Conservation (phyloP, 2,888 invertebrate genomes). For the Acholoe squamosa region DNA sequence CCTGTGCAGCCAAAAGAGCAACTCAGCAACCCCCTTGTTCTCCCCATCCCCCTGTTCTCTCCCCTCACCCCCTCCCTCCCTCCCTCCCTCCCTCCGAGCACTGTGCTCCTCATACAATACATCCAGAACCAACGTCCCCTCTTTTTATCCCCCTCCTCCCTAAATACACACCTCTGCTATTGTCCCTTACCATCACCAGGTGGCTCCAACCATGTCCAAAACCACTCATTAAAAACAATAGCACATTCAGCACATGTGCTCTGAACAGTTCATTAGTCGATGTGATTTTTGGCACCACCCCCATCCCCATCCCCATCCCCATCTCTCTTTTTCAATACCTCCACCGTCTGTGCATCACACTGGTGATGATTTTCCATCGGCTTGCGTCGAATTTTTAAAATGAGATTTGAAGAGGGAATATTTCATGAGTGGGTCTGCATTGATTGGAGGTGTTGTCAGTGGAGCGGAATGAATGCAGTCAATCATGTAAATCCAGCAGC, state of each 20-base stretch:
- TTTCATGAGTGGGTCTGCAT: constrained; percentile 4
- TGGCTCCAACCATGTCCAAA: constrained; percentile 13
- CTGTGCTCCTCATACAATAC: no score
- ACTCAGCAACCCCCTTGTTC: neutral
- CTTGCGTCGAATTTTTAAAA: neutral
- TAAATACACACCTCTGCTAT: neutral
- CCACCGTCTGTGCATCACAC: neutral
- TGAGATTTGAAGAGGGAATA: neutral
- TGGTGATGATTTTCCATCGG: neutral
- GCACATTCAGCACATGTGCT: neutral
- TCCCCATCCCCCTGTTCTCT: neutral
- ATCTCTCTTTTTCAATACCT: neutral
- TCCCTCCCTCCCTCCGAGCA: neutral
- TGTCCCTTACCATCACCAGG: neutral
- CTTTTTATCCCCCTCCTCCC: neutral
- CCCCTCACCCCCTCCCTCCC: neutral
- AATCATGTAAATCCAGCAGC: neutral
- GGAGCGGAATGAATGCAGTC: neutral
- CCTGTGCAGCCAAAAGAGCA: constrained; percentile 18
- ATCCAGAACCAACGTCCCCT: neutral
- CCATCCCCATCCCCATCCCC: neutral
- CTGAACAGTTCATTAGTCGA: neutral
- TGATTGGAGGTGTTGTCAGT: neutral
- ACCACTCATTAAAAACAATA: constrained; percentile 24
- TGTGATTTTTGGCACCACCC: neutral